These are phyloP conservation scores for Sylvietta virens DNA, from an alignment of 2,113 vertebrate genomes.

Conservation along the genomic window DNA sequence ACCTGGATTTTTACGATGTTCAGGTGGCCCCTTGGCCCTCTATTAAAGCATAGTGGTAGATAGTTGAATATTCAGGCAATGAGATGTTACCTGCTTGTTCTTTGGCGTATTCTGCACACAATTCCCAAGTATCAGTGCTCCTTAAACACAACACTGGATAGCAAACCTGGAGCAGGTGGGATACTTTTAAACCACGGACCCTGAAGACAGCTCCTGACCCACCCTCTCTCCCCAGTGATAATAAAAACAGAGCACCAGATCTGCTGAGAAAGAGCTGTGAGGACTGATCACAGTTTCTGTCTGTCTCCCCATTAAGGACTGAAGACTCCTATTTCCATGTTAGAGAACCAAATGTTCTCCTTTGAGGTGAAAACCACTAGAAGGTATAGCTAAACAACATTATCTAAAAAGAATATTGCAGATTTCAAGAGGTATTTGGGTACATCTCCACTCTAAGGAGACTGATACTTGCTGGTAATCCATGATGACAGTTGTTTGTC, in stretches of 20 bases:
- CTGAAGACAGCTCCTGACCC: background rate
- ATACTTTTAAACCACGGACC: background rate
- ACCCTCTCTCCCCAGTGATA: rapidly evolving
- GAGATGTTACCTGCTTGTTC: background rate
- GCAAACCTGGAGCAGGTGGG: background rate
- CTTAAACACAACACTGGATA: background rate
- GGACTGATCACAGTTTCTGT: background rate
- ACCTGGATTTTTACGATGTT: background rate
- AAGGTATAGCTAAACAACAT: background rate
- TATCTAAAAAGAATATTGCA: background rate
- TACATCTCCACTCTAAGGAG: background rate
- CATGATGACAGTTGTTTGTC: background rate
- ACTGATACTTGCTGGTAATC: background rate
- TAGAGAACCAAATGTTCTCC: background rate
- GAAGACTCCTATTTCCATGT: background rate
- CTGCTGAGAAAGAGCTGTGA: background rate
- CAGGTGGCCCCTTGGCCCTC: background rate
- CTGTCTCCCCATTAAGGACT: background rate
- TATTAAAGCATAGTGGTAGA: background rate
- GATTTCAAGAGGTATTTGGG: background rate
- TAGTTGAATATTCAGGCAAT: background rate
- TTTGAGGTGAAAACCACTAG: background rate
- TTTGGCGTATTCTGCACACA: background rate
- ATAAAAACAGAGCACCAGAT: background rate
- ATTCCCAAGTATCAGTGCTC: background rate